Base-by-base conservation (phyloP, 1,140 invertebrate genomes). In the Helicoverpa armigera region DNA sequence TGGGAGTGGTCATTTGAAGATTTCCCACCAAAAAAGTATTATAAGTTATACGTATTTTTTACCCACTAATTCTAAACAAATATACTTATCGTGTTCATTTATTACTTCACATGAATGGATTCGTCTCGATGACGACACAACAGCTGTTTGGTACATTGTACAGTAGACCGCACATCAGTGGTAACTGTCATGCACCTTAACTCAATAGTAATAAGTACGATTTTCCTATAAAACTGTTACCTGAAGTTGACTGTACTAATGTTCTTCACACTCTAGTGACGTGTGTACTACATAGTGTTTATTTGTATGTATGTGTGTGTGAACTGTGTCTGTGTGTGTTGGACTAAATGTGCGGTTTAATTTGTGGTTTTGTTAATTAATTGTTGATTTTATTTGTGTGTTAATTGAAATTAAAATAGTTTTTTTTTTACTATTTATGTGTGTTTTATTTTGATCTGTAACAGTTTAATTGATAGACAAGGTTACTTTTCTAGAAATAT, bases 201-300 rank as follows among this genome's bases (percentile, higher is more conserved):
- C n/a, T n/a, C n/a, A n/a, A n/a, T n/a, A n/a, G n/a, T n/a, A n/a
- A n/a, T n/a, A n/a, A n/a, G n/a, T n/a, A n/a, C n/a, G n/a, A n/a
- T n/a, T n/a, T n/a, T n/a, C n/a, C n/a, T n/a, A n/a, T n/a, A n/a
- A n/a, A n/a, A n/a, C n/a, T n/a, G n/a, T n/a, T n/a, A n/a, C n/a
- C n/a, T n/a, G n/a, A n/a, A n/a, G n/a, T n/a, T n/a, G n/a, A n/a
- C n/a, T n/a, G n/a, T 60, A 60, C 58, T 60, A 13, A 23, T 29
- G 58, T 29, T 60, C 58, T 60, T 60, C 23, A 60, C 58, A 60
- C 58, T 12, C 23, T 60, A 12, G 29, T 60, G 58, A 29, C 18
- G 58, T 12, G 10, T 13, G 35, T 60, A 12, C 10, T 29, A 29
- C 23, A 29, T 60, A 29, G 13, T 29, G 58, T 23, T 60, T 23